Evolutionary conservation across 2,888 invertebrate genomes (phyloP).

Genomic region (Leucophora obtusa): DNA sequence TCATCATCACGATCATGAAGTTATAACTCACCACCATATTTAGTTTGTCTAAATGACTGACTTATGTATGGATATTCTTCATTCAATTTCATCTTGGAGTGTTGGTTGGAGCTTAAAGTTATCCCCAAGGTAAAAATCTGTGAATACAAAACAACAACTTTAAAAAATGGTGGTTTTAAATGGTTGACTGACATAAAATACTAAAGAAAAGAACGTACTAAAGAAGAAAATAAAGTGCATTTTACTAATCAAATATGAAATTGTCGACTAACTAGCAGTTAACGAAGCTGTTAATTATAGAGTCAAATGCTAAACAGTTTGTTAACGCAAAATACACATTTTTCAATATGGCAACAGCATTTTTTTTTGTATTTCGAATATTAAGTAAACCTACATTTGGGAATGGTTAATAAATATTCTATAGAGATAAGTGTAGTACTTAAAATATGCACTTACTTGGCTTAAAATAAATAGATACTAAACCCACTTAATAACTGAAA

Average conservation of each 20-base stretch:
- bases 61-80: constrained; percentile 30
- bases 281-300: constrained; percentile 63
- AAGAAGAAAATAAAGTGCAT: constrained; percentile 49
- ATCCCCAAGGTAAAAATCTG: constrained; percentile 24
- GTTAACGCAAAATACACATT: constrained; percentile 35
- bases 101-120: constrained; percentile 26
- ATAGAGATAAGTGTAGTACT: no score
- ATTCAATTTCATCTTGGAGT: constrained; percentile 25
- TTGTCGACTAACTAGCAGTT: constrained; percentile 64
- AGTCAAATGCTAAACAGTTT: constrained; percentile 55
- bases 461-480: no score
- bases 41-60: constrained; percentile 48
- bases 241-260: constrained; percentile 64
- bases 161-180: constrained; percentile 35
- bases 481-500: no score
- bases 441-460: no score
- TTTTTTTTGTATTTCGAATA: background rate
- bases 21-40: constrained; percentile 52
- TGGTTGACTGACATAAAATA: constrained; percentile 47
- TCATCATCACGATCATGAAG: constrained; percentile 27
- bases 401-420: no score
- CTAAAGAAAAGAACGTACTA: constrained; percentile 42
- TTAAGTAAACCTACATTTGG: no score
- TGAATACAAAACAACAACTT: constrained; percentile 9
- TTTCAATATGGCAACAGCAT: background rate